Base-by-base conservation (phyloP, 2,888 invertebrate species). In the Pocota personata region DNA sequence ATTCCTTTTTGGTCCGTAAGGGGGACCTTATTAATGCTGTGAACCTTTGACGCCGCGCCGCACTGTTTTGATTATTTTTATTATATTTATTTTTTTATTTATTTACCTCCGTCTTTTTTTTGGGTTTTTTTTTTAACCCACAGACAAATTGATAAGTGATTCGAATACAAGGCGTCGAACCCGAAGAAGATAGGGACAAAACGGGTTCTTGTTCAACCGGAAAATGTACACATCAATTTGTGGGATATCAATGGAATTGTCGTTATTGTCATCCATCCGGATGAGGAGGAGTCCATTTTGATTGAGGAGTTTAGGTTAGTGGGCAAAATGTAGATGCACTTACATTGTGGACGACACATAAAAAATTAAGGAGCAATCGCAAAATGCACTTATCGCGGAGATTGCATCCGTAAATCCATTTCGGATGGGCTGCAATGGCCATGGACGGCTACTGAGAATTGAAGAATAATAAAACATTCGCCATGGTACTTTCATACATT, bases 351-450 rank as follows among this genome's bases (percentile, higher is more conserved):
- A 58, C 14, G 35, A 43, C 75, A 86, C 75, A 80, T 86, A 80
- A 76, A 86, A 86, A 80, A 80, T 86, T 80, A 86, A 86, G 84
- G 84, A 80, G 84, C 80, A 80, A 80, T 86, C 75, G 84, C 84
- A 86, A 86, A 86, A 80, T 86, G 80, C 84, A 86, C 84, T 86
- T 80, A 86, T 86, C 84, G 76, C 76, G 71, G 71, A 71, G 80
- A 86, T 80, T 86, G 84, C 84, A 86, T 76, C 80, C 80, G 80
- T 80, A 80, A 75, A 84, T 86, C 84, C 80, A 76, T 86, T 80
- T 71, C 64, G 80, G 66, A 75, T 79, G 69, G 73, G 69, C 62
- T 79, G 73, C 46, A 57, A 67, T 69, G 66, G 57, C 80, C 66
- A 24, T 46, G 55, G 21, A 21, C 64, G 82, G 55, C 66, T 66